Evolutionary conservation across 2,113 vertebrate genomes (phyloP).

Genomic region (Toxotes chatareus): DNA sequence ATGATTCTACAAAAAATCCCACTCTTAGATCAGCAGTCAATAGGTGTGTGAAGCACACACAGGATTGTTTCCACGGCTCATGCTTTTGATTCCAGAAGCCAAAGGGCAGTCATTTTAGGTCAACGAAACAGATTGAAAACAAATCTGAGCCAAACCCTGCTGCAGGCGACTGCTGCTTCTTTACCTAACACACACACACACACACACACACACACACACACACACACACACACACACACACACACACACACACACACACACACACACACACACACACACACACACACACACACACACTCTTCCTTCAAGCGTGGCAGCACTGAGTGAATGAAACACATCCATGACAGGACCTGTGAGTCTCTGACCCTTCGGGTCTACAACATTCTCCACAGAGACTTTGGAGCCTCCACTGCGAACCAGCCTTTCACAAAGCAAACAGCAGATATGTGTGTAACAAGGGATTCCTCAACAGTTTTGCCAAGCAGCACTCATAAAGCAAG

Average conservation of each 20-base stretch:
- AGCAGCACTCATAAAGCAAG: background rate
- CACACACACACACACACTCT: constrained; percentile 7
- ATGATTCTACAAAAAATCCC: no score
- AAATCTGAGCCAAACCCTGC: constrained; percentile 33
- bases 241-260: background rate
- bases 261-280: constrained; percentile 30
- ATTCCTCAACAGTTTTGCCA: constrained; percentile 18
- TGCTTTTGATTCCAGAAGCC: constrained; percentile 17
- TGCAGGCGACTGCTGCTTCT: constrained; percentile 13
- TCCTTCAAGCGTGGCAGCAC: constrained; percentile 43
- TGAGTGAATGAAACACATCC: constrained; percentile 33
- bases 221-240: constrained; percentile 13
- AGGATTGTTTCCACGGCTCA: background rate
- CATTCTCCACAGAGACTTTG: constrained; percentile 18
- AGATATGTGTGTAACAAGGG: constrained; percentile 30
- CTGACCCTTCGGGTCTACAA: constrained; percentile 10
- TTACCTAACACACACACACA: background rate
- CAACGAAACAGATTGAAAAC: constrained; percentile 47
- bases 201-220: constrained; percentile 4
- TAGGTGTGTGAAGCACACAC: background rate
- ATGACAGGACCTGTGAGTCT: constrained; percentile 13
- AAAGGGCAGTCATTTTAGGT: constrained; percentile 34
- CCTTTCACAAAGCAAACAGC: background rate
- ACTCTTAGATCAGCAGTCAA: background rate
- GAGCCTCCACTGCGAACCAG: constrained; percentile 19